Conservation (phyloP, 2,797 vertebrate species). For the Uromys caudimaculatus region DNA sequence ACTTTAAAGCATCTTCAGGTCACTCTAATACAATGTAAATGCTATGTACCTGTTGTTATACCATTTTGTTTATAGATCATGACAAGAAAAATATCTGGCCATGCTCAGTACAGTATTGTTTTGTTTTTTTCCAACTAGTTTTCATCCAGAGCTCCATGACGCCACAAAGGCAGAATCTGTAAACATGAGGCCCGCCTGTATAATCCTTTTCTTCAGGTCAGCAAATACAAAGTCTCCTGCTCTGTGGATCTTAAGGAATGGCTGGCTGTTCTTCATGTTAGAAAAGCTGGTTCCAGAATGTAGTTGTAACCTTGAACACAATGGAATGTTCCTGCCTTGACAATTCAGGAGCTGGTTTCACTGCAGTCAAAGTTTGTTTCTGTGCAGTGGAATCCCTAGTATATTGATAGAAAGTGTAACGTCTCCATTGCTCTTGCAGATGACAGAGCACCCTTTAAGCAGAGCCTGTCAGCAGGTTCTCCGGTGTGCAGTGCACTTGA, state of each 20-base stretch:
- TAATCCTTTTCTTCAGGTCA: neutral
- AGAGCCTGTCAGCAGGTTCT: conserved; percentile 79
- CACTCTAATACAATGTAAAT: neutral
- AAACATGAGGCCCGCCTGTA: neutral
- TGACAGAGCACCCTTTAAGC: conserved; percentile 82
- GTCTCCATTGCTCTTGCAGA: conserved; percentile 74
- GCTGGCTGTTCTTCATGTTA: neutral
- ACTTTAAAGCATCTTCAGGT: neutral
- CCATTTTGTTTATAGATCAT: neutral
- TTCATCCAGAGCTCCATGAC: neutral
- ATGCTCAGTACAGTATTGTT: too few relatives aligned
- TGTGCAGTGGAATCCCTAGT: conserved; percentile 81
- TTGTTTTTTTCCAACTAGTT: neutral
- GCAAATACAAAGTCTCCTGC: neutral
- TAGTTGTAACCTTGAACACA: conserved; percentile 67
- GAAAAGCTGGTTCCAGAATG: conserved; percentile 25
- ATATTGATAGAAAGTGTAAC: conserved; percentile 83
- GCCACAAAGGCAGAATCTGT: neutral
- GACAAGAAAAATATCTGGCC: neutral
- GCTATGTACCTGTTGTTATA: neutral
- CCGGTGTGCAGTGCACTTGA: conserved; percentile 81
- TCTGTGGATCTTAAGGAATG: neutral
- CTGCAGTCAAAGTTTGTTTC: conserved; percentile 73
- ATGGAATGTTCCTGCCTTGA: conserved; percentile 74
- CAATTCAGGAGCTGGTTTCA: conserved; percentile 81